Evolutionary conservation across 2,888 invertebrate genomes (phyloP), one percentile per base, ranked within the genome.

Genomic region (Drosophila prostipennis): DNA sequence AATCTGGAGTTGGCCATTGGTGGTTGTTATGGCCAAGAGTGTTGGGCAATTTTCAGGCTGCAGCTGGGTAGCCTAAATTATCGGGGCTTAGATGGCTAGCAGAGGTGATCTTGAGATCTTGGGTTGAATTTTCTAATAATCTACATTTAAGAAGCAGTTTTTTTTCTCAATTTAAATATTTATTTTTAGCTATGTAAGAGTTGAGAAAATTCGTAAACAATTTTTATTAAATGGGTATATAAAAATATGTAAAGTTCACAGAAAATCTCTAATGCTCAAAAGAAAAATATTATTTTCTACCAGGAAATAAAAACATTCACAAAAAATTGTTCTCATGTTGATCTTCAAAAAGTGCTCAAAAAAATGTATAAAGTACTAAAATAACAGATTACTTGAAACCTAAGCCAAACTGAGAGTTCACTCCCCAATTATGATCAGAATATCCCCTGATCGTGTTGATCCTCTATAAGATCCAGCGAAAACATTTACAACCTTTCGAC

Each of bases 381-480:
- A 61, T 46, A 46, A 46, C 5, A 36, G 40, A 36, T 34, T 39
- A 34, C 32, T 14, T 32, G 10, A 2, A 14, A 14, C 7, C 6
- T n/a, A 6, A 2, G 2, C 5, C 19, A 16, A 19, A 46, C 39
- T 16, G 11, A n/a, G 34, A 36, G 29, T 36, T 49, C 36, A 63
- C 64, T 65, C 45, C 65, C 37, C 32, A 14, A 36, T 16, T 19
- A 14, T 19, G 19, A 37, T 23, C 23, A 19, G 43, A 29, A 0
- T 14, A 52, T 37, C 16, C 42, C 23, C 4, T 34, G 46, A 68
- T 49, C 51, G 59, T 45, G 60, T 52, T 71, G 74, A 84, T 68
- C 54, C 70, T 53, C 19, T 23, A 45, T 6, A 29, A 46, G 46
- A 14, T 32, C 26, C 43, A 23, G 23, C 54, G 53, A 45, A 40